Conservation (phyloP, 2,888 invertebrate species). For the Drosophila birchii region DNA sequence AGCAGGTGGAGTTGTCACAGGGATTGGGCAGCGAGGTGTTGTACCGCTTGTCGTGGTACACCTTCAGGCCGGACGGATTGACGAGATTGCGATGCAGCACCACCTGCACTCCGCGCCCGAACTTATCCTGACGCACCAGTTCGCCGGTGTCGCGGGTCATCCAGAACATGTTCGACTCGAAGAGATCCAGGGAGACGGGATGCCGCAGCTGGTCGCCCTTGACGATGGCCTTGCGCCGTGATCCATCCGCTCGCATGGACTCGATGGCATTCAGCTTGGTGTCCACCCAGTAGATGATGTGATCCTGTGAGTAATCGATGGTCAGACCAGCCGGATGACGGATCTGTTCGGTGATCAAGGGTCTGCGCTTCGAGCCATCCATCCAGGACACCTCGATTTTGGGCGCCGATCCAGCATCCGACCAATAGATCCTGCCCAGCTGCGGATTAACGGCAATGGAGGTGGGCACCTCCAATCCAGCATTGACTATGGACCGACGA, state of each 20-base stretch:
- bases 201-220: conserved; percentile 91
- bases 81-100: conserved; percentile 92
- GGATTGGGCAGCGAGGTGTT: conserved; percentile 90
- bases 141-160: conserved; percentile 95
- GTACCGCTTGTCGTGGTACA: conserved; percentile 93
- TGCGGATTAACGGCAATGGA: conserved; percentile 95
- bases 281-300: conserved; percentile 97
- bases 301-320: conserved; percentile 95
- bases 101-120: conserved; percentile 96
- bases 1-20: conserved; percentile 91
- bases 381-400: conserved; percentile 98
- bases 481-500: conserved; percentile 90
- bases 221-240: conserved; percentile 89
- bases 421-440: conserved; percentile 95
- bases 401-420: conserved; percentile 94
- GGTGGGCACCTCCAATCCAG: conserved; percentile 93
- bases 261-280: conserved; percentile 96
- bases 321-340: conserved; percentile 95
- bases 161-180: conserved; percentile 97
- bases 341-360: conserved; percentile 92
- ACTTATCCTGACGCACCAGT: conserved; percentile 96
- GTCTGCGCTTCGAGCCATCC: conserved; percentile 95
- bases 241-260: conserved; percentile 92
- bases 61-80: conserved; percentile 94
- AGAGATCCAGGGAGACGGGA: conserved; percentile 95